Conservation (phyloP, 2,888 invertebrate genomes). For the Lobophora halterata region DNA sequence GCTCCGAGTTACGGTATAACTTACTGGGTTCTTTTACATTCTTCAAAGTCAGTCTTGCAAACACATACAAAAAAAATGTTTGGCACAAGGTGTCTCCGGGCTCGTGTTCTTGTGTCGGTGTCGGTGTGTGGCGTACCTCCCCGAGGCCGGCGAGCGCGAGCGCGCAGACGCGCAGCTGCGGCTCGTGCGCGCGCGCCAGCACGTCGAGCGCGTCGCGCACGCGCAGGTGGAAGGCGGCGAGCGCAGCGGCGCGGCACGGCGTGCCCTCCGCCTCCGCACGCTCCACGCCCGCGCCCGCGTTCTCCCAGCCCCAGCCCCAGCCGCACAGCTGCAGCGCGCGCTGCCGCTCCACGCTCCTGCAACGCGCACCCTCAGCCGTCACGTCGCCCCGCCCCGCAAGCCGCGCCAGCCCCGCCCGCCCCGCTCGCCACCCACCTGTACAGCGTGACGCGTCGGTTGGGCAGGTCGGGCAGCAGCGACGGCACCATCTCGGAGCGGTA, state of each 20-base stretch:
- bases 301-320: slow-evolving; percentile 91
- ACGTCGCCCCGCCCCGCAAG: too few relatives aligned
- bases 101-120: neutral
- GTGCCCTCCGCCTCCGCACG: slow-evolving; percentile 86
- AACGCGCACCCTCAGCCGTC: too few relatives aligned
- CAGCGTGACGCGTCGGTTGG: slow-evolving; percentile 67
- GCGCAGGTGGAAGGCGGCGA: slow-evolving; percentile 94
- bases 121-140: slow-evolving; percentile 6
- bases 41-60: too few relatives aligned
- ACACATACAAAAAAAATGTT: too few relatives aligned
- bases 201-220: slow-evolving; percentile 92
- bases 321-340: slow-evolving; percentile 93
- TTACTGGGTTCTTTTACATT: too few relatives aligned
- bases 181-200: slow-evolving; percentile 84
- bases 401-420: too few relatives aligned
- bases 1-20: too few relatives aligned
- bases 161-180: slow-evolving; percentile 61
- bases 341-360: slow-evolving; percentile 87
- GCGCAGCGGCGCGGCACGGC: slow-evolving; percentile 92
- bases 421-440: slow-evolving; percentile 56
- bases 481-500: slow-evolving; percentile 83
- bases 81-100: too few relatives aligned
- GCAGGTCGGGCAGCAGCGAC: slow-evolving; percentile 84
- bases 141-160: slow-evolving; percentile 85
- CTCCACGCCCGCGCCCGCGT: slow-evolving; percentile 68